Evolutionary conservation across 37 sponge, comb jelly and placozoan species (phyloP), one percentile per base, ranked within the genome.

Genomic region (Hormiphora californensis): DNA sequence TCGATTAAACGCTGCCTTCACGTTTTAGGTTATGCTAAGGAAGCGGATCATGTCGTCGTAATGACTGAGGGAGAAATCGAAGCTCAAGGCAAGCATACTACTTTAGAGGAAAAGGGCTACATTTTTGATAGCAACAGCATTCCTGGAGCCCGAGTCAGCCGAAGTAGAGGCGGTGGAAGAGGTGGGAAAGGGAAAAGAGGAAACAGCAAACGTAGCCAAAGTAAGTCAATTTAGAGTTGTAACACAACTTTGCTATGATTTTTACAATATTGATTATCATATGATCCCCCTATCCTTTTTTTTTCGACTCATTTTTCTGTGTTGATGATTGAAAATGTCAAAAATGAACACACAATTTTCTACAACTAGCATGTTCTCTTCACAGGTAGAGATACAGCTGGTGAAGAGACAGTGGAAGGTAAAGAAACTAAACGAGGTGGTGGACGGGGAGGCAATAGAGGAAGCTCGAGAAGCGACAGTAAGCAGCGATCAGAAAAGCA

Each of bases 71-170:
- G 61, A 12, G 61, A 57, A 30, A 57, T 57, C 21, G 61, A 57
- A 12, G 61, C 61, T 21, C 61, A 57, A 57, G 61, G 61, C 21
- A 57, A 57, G 21, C 61, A 23, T 30, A 21, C 21, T 30, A 21
- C 61, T 5, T 57, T 57, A 15, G 61, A 57, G 61, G 61, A 57
- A 30, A 57, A 57, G 61, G 61, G 61, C 17, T 57, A 57, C 61
- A 57, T 28, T 23, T 57, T 57, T 57, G 61, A 57, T 4, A 57
- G 27, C 61, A 30, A 23, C 3, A 28, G n/a, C 61, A 30, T 23
- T 12, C n/a, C 61, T 21, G n/a, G 61, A 57, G 61, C 30, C 7
- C 30, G 61, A 57, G 61, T 23, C n/a, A 12, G 61, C n/a, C n/a
- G 61, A 57, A 30, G 61, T 5, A 30, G 61, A 21, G 61, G 61